phyloP scores from a whole-genome alignment of 2,888 invertebrate species.

The Mylabris sibirica region DNA sequence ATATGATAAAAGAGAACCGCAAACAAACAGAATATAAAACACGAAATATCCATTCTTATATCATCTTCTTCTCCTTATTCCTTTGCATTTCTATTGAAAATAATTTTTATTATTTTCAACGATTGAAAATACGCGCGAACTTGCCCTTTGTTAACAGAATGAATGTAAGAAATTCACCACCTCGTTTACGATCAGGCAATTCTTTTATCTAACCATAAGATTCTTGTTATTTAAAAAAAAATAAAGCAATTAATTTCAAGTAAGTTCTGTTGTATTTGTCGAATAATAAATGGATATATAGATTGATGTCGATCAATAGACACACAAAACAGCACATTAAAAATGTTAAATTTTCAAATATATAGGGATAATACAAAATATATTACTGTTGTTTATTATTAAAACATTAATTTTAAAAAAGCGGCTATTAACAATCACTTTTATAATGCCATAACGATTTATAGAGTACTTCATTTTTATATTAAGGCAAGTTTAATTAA shows the following conservation, averaged over 20 bases:
- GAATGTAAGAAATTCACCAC: background rate
- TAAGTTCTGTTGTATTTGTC: background rate
- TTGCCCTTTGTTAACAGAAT: background rate
- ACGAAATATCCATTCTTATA: background rate
- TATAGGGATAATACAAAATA: too few relatives aligned
- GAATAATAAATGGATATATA: background rate
- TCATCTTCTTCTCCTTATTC: too few relatives aligned
- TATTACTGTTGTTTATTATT: too few relatives aligned
- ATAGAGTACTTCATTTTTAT: background rate
- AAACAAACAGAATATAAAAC: background rate
- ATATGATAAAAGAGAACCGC: background rate
- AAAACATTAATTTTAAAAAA: too few relatives aligned
- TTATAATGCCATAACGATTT: background rate
- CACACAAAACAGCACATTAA: background rate
- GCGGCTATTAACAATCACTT: background rate
- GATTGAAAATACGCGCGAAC: background rate
- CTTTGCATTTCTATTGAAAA: background rate
- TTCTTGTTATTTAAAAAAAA: too few relatives aligned
- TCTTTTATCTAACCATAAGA: too few relatives aligned
- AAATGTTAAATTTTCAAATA: too few relatives aligned
- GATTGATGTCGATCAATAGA: background rate
- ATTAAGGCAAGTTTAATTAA: background rate
- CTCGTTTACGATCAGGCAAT: too few relatives aligned
- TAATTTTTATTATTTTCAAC: background rate
- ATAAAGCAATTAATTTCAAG: conserved; percentile 4